Evolutionary conservation across 2,113 vertebrate species (phyloP).

Genomic region (Oostethus manadensis): DNA sequence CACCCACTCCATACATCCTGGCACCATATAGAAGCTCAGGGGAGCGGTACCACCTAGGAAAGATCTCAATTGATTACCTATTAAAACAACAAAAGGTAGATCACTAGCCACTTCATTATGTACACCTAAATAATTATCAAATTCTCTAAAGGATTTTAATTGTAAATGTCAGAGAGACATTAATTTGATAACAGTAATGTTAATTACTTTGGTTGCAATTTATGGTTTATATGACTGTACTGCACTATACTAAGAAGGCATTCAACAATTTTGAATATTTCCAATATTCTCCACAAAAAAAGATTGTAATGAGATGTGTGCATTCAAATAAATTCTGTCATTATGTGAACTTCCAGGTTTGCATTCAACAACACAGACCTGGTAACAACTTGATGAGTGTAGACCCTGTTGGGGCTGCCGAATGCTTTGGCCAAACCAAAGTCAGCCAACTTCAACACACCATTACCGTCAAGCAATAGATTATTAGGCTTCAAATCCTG

Average conservation of each 20-base stretch:
- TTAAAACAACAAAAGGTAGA: neutral
- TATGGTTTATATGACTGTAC: too few relatives aligned
- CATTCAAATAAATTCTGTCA: too few relatives aligned
- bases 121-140: neutral
- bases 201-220: too few relatives aligned
- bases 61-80: slow-evolving; percentile 4
- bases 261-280: neutral
- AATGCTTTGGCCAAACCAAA: slow-evolving; percentile 96
- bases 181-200: too few relatives aligned
- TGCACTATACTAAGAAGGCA: too few relatives aligned
- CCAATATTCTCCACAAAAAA: too few relatives aligned
- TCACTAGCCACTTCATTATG: neutral
- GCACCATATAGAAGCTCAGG: slow-evolving; percentile 95
- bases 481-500: slow-evolving; percentile 99
- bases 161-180: too few relatives aligned
- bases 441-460: slow-evolving; percentile 93
- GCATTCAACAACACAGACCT: slow-evolving; percentile 68
- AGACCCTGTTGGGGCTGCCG: slow-evolving; percentile 92
- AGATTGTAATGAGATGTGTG: too few relatives aligned
- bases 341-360: too few relatives aligned
- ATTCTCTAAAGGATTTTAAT: too few relatives aligned
- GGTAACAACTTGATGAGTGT: slow-evolving; percentile 97
- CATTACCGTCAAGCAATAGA: slow-evolving; percentile 87
- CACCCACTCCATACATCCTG: slow-evolving; percentile 95
- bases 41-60: slow-evolving; percentile 89